These are phyloP conservation scores for Cyprinodon variegatus DNA, from an alignment of 2,113 vertebrate genomes.

Conservation along the genomic window DNA sequence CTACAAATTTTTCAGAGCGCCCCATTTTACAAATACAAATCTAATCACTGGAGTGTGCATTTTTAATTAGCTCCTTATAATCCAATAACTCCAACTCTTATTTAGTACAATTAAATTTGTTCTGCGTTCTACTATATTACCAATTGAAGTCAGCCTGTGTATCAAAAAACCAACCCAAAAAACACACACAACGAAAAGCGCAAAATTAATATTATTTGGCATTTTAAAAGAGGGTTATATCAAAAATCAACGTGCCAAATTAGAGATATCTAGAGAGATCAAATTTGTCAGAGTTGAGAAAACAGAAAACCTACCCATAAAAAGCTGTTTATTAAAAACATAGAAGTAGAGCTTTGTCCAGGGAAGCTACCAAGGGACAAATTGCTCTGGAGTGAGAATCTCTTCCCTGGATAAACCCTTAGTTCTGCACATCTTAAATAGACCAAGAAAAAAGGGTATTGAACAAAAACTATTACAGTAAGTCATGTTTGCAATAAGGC, in stretches of 20 bases:
- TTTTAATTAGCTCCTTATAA: background rate
- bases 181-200: background rate
- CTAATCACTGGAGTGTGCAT: background rate
- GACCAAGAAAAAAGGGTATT: too few relatives aligned
- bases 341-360: too few relatives aligned
- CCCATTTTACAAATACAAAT: background rate
- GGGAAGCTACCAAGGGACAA: too few relatives aligned
- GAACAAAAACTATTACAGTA: too few relatives aligned
- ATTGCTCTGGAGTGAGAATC: too few relatives aligned
- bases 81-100: background rate
- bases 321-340: too few relatives aligned
- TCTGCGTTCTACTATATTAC: background rate
- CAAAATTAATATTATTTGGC: background rate
- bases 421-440: too few relatives aligned
- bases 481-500: too few relatives aligned
- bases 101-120: background rate
- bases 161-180: background rate
- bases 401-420: too few relatives aligned
- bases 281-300: too few relatives aligned
- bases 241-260: background rate
- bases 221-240: background rate
- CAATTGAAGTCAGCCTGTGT: background rate
- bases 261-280: background rate
- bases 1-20: too few relatives aligned
- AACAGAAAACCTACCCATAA: too few relatives aligned